Evolutionary conservation across 1,140 invertebrate species (phyloP), one percentile per base, ranked within the genome.

Genomic region (Gryllus bimaculatus): DNA sequence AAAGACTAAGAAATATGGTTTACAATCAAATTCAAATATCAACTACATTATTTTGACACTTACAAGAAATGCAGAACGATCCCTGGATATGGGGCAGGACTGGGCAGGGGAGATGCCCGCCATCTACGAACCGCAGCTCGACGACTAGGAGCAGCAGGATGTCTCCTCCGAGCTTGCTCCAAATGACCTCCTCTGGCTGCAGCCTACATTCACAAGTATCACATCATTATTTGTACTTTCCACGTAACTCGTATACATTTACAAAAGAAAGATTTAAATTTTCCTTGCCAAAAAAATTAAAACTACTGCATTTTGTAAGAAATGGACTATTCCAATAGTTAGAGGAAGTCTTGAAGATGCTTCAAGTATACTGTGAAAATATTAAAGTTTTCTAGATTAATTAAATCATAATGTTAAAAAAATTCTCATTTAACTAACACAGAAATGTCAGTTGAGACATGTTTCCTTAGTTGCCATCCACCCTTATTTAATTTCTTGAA

Each of bases 51-150:
- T 26, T 78, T 18, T 21, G 20, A 20, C 18, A 87, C 92, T 90
- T 88, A 94, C 92, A 95, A 86, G 88, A 95, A 94, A 85, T 94
- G 93, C 21, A 95, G 87, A 73, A 94, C 87, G 83, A 94, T 92
- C 82, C 93, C 92, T 66, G 88, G 85, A 80, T 88, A 88, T 73
- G 86, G 82, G 15, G 86, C 83, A 18, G 79, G 85, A 80, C 78
- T 81, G 80, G 73, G 84, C 81, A 48, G 83, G 79, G 84, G 85
- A 81, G 83, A 84, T 78, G 84, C 83, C 48, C 81, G 80, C 79
- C 82, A 79, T 39, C 80, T 81, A 21, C 79, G 80, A n/a, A 74
- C 77, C 54, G 73, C 81, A 20, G 78, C 78, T 26, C 78, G 80
- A 13, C 80, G 76, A 26, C 76, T 80, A 74, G 66, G 79, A 21